Base-by-base conservation (phyloP, 2,797 vertebrate species). In the Tachyglossus aculeatus region DNA sequence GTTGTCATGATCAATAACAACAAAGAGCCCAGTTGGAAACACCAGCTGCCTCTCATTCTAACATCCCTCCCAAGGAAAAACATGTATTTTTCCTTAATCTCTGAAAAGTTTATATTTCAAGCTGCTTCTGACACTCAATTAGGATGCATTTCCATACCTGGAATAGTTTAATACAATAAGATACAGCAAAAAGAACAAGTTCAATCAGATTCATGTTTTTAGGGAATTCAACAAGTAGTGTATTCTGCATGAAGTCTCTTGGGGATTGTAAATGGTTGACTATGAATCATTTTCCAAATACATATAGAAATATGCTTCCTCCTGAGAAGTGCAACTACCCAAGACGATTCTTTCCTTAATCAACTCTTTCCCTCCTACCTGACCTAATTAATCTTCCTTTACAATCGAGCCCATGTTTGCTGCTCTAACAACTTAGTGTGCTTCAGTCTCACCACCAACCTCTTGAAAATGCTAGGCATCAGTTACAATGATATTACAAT, bases 71-170 rank as follows among this genome's bases (percentile, higher is more conserved):
- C 34, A 27, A 21, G 3, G 22, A 47, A 47, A 15, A 25, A n/a
- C n/a, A n/a, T n/a, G 27, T 24, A 45, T 6, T 27, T 47, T 47
- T 16, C 27, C 5, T 27, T 53, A 36, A 45, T 51, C 27, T n/a
- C n/a, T n/a, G n/a, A 63, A 70, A 74, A 8, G 2, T 58, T 36
- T 8, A 33, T 54, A 39, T 73, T 22, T 61, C 14, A 67, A 52
- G 38, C 12, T 55, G 12, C 12, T 66, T 71, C 38, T 68, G 33
- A 65, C 56, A 50, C 5, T 43, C 43, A 61, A 31, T 2, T 21
- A n/a, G n/a, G n/a, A n/a, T 71, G 44, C 34, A 71, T 72, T 69
- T 50, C 21, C 14, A 41, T 27, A 55, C n/a, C 19, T 5, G 61
- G 56, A 70, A 56, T 21, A 25, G 72, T 56, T 59, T 38, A 24